These are phyloP conservation scores for Phymastichus coffea DNA, from an alignment of 1,140 invertebrate species.

Conservation along the genomic window DNA sequence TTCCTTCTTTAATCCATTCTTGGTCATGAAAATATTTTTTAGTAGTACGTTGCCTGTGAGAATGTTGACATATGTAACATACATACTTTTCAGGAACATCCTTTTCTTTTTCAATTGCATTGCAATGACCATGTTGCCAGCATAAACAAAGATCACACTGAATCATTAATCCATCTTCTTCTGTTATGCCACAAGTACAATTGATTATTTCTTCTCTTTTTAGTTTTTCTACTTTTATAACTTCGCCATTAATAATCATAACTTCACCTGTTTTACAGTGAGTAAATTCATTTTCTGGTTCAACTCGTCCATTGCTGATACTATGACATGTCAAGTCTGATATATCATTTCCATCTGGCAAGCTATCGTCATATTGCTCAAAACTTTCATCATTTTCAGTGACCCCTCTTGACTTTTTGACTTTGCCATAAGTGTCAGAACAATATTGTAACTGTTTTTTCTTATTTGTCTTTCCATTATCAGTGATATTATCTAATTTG, in stretches of 20 bases:
- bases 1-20: slow-evolving; percentile 83
- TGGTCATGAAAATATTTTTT: slow-evolving; percentile 80
- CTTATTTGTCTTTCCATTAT: not conserved
- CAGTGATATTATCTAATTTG: not conserved
- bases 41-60: slow-evolving; percentile 68
- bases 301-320: not conserved
- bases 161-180: slow-evolving; percentile 93
- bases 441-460: slow-evolving; percentile 3
- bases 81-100: slow-evolving; percentile 89
- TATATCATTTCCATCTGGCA: slow-evolving; percentile 5
- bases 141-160: slow-evolving; percentile 92
- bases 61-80: slow-evolving; percentile 83
- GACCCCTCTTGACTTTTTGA: slow-evolving; percentile 4
- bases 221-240: slow-evolving; percentile 52
- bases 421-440: not conserved
- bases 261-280: slow-evolving; percentile 45
- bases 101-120: slow-evolving; percentile 75
- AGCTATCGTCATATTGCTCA: slow-evolving; percentile 15
- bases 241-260: slow-evolving; percentile 53
- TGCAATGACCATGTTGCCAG: slow-evolving; percentile 92
- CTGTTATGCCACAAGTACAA: slow-evolving; percentile 77
- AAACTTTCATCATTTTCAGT: slow-evolving; percentile 8
- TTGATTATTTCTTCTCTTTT: slow-evolving; percentile 78
- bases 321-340: not conserved
- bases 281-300: not conserved